phyloP scores from a whole-genome alignment of 92 coral and sea anemone species.

The Siderastrea radians region DNA sequence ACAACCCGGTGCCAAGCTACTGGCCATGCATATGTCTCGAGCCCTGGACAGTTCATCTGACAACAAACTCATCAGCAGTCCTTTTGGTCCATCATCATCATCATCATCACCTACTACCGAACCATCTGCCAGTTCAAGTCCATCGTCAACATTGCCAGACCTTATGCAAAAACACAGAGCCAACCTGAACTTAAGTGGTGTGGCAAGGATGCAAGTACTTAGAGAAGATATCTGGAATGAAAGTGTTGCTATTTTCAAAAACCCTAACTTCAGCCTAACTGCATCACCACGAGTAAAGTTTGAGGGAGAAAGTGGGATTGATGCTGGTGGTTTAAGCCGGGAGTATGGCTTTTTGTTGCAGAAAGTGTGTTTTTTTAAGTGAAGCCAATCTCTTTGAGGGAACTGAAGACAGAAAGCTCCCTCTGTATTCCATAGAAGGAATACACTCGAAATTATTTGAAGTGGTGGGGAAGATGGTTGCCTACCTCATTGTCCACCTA shows the following conservation, averaged over 20 bases:
- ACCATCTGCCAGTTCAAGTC: too few relatives aligned
- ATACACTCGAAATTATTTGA: slow-evolving; percentile 62
- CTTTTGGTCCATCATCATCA: too few relatives aligned
- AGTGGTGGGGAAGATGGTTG: slow-evolving; percentile 68
- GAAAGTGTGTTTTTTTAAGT: slow-evolving; percentile 47
- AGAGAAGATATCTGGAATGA: slow-evolving; percentile 64
- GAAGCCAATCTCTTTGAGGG: slow-evolving; percentile 75
- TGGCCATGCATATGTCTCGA: too few relatives aligned
- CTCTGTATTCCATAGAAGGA: slow-evolving; percentile 57
- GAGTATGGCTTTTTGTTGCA: slow-evolving; percentile 61
- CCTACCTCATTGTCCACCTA: slow-evolving; percentile 58
- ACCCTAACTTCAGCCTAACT: slow-evolving; percentile 36
- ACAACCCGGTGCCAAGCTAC: too few relatives aligned
- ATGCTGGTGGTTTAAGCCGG: slow-evolving; percentile 63
- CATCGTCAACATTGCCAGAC: slow-evolving; percentile 22
- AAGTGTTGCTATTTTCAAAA: slow-evolving; percentile 59
- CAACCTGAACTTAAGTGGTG: slow-evolving; percentile 35
- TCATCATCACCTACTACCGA: too few relatives aligned
- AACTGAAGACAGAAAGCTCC: slow-evolving; percentile 51
- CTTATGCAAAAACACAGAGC: slow-evolving; percentile 35
- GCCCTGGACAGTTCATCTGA: too few relatives aligned
- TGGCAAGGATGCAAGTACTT: slow-evolving; percentile 37
- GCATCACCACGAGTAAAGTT: slow-evolving; percentile 47
- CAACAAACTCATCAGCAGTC: too few relatives aligned
- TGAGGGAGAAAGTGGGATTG: slow-evolving; percentile 65